phyloP scores from a whole-genome alignment of 2,113 vertebrate genomes.

The Tupaia chinensis region DNA sequence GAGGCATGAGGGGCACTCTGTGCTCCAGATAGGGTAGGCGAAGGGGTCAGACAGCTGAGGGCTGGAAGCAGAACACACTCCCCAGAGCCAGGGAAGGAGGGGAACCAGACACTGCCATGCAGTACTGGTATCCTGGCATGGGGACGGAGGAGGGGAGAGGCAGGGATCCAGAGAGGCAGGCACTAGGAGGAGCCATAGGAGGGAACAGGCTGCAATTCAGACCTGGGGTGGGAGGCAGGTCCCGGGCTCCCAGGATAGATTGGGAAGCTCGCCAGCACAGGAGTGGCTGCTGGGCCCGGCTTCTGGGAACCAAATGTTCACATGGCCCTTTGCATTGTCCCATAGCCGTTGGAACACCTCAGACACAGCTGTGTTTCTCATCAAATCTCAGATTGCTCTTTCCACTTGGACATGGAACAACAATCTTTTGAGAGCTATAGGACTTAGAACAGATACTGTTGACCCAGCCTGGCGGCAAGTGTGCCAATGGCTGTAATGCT shows the following conservation, averaged over 20 bases:
- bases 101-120: rapidly evolving
- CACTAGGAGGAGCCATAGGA: background rate
- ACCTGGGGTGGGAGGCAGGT: rapidly evolving
- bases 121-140: background rate
- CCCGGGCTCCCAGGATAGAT: background rate
- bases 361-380: rapidly evolving
- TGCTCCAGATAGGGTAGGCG: background rate
- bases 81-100: too few species aligned
- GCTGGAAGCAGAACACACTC: background rate
- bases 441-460: background rate
- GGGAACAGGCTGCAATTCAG: background rate
- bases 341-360: background rate
- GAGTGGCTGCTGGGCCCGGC: background rate
- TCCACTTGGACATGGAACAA: background rate
- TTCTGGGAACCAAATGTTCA: too few species aligned
- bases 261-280: background rate
- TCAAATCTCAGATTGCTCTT: background rate
- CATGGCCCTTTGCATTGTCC: background rate
- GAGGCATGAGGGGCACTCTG: background rate
- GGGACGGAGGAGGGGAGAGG: background rate
- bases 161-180: rapidly evolving
- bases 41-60: background rate
- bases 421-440: background rate
- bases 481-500: too few species aligned
- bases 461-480: too few species aligned